Conservation (phyloP, 2,797 vertebrate species). For the Chiloscyllium punctatum region DNA sequence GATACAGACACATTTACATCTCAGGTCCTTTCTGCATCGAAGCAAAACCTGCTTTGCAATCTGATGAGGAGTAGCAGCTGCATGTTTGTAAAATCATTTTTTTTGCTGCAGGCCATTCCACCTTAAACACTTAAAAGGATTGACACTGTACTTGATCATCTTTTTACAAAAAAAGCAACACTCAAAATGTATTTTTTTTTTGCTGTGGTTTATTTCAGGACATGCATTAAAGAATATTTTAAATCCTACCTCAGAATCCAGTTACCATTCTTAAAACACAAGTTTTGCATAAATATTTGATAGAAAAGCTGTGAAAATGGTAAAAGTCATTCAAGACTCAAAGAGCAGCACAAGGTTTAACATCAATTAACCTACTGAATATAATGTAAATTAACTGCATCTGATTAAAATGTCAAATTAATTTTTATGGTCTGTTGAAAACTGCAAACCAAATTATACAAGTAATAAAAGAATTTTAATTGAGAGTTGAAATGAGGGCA, state of each 20-base stretch:
- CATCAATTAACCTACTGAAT: conserved; percentile 36
- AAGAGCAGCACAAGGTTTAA: conserved; percentile 33
- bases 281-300: neutral
- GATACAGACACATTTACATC: neutral
- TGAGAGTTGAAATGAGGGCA: conserved; percentile 21
- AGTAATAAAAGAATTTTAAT: conserved; percentile 37
- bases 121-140: neutral
- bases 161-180: neutral
- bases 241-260: neutral
- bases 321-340: conserved; percentile 33
- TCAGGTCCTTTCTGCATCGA: neutral
- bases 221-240: conserved; percentile 1
- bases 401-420: conserved; percentile 37
- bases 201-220: neutral
- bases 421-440: conserved; percentile 37
- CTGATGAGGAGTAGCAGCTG: conserved; percentile 14
- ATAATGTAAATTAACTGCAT: conserved; percentile 24
- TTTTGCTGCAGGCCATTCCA: conserved; percentile 3
- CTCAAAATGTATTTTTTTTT: neutral
- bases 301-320: conserved; percentile 22
- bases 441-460: conserved; percentile 34
- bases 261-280: conserved; percentile 8
- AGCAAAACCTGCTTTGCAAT: neutral
- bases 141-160: neutral
- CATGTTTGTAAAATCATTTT: neutral